A percentile compares a stretch with the other conserved stretches of the same genome.
phyloP scores from a whole-genome alignment of 2,113 vertebrate species.

The Panthera tigris region DNA sequence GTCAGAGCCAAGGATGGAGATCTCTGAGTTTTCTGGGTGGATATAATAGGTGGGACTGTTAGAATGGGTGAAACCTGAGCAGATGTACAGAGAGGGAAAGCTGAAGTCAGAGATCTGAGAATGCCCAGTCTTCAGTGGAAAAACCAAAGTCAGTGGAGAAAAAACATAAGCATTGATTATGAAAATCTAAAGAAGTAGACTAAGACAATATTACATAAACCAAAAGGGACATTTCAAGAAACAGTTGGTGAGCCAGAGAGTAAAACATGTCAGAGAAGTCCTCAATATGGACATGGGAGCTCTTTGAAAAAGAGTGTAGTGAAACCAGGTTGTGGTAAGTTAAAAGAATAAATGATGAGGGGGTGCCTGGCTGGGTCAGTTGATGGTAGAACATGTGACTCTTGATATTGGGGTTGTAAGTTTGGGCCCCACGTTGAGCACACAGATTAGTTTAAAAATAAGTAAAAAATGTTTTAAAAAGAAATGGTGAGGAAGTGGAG shows the following conservation, averaged over 20 bases:
- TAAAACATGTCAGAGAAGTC: not conserved
- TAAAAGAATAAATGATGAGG: not conserved
- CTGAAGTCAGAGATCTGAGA: not conserved
- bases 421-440: not conserved
- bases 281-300: not conserved
- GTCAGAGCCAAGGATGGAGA: not conserved
- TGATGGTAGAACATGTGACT: not conserved
- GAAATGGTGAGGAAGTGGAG: not conserved
- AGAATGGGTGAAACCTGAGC: not conserved
- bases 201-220: not conserved
- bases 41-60: not conserved
- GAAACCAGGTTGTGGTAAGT: not conserved
- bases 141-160: not conserved
- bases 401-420: not conserved
- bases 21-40: not conserved
- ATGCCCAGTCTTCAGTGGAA: not conserved
- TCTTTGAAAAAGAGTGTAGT: not conserved
- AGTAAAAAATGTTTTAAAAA: not conserved
- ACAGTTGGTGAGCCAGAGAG: not conserved
- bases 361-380: not conserved
- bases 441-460: not conserved
- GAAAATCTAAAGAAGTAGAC: not conserved
- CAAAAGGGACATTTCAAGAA: not conserved
- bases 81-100: not conserved
- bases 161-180: not conserved